phyloP scores from a whole-genome alignment of 2,113 vertebrate genomes.

The Vicugna pacos region DNA sequence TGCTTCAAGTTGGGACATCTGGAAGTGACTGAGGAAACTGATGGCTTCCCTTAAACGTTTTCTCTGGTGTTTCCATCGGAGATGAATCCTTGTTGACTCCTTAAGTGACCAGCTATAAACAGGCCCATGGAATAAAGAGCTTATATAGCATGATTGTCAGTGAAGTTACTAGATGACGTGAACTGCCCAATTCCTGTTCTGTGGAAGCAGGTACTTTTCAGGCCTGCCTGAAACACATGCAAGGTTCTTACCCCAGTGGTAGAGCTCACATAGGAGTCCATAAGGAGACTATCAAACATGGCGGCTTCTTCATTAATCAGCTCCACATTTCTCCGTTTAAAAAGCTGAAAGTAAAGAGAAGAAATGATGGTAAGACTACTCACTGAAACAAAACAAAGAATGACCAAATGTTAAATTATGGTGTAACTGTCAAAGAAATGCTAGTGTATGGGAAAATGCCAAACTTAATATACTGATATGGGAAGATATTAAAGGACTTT shows the following conservation, averaged over 20 bases:
- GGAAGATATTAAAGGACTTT: background rate
- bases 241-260: constrained; percentile 90
- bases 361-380: background rate
- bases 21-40: constrained; percentile 34
- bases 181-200: background rate
- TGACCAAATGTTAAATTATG: background rate
- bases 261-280: constrained; percentile 93
- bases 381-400: background rate
- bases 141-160: background rate
- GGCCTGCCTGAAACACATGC: background rate
- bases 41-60: constrained; percentile 21
- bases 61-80: background rate
- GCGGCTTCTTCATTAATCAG: constrained; percentile 94
- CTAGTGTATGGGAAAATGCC: background rate
- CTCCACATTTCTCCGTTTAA: constrained; percentile 98
- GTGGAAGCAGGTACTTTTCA: background rate
- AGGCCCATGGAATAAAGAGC: background rate
- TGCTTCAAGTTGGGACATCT: constrained; percentile 10
- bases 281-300: constrained; percentile 95
- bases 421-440: background rate
- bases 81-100: background rate
- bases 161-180: background rate
- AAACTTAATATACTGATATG: background rate
- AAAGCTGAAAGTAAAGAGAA: constrained; percentile 89
- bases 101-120: constrained; percentile 27